Percentiles rank a stretch among this genome's conserved stretches.
Evolutionary conservation across 2,888 invertebrate genomes (phyloP).

Genomic region (Allygus modestus): DNA sequence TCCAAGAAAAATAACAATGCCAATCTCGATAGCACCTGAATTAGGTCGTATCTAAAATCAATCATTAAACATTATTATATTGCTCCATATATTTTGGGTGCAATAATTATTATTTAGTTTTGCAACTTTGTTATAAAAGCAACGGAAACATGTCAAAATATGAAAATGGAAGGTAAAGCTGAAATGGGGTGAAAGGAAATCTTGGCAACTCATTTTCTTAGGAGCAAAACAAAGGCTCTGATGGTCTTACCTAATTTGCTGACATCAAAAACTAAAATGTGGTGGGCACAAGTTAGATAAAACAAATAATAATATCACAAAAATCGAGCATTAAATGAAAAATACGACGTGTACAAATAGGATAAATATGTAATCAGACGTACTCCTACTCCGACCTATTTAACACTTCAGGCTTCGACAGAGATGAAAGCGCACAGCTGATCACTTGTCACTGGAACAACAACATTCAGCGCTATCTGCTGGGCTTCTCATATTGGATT

Average conservation of each 20-base stretch:
- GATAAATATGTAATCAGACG: neutral
- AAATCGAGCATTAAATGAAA: neutral
- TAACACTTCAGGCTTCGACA: neutral
- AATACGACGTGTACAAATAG: neutral
- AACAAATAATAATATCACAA: neutral
- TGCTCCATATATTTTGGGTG: too few relatives aligned
- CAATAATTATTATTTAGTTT: too few relatives aligned
- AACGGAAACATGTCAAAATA: too few relatives aligned
- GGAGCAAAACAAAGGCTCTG: too few relatives aligned
- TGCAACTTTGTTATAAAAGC: too few relatives aligned
- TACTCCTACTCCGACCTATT: neutral
- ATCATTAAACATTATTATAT: too few relatives aligned
- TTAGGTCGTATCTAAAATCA: too few relatives aligned
- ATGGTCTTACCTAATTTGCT: conserved; percentile 3
- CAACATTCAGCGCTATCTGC: conserved; percentile 35
- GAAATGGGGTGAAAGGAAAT: too few relatives aligned
- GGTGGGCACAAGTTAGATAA: neutral
- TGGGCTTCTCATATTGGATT: neutral
- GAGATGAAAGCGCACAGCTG: conserved; percentile 13
- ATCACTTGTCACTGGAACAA: conserved; percentile 35
- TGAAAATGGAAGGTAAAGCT: too few relatives aligned
- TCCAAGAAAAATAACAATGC: too few relatives aligned
- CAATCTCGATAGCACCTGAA: too few relatives aligned
- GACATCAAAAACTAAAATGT: neutral
- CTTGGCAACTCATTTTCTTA: too few relatives aligned